Evolutionary conservation across 2,888 invertebrate species (phyloP), one percentile per base, ranked within the genome.

Genomic region (Anaspis maculata): DNA sequence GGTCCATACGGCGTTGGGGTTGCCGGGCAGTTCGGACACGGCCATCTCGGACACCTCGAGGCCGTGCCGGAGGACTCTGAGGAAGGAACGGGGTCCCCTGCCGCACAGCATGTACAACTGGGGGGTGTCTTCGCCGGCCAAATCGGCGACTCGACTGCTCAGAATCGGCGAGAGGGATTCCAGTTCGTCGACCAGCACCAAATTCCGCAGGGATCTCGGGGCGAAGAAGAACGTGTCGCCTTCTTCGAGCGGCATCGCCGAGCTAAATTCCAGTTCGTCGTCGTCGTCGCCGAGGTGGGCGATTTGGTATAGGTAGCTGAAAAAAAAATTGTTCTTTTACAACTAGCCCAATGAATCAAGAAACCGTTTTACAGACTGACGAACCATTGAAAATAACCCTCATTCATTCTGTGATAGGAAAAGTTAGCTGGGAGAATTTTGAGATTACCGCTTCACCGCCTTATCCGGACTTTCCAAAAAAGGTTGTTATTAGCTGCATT

Each of bases 11-110:
- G 97, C 97, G 70, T 96, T 98, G 2, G 98, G 98, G 59, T 94
- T 97, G 59, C 97, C 97, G n/a, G 98, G 98, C 48, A 98, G 70
- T 67, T 98, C 98, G 13, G 96, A 96, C 2, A 98, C 96, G 37
- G 98, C 98, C 98, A 99, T 98, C 69, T 99, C 98, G 0, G 95
- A 90, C 1, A 98, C 96, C 73, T 97, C 98, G 30, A 98, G 72
- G 51, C 98, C 98, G 66, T 98, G 98, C 13, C 98, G 75, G 6
- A 99, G 68, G 0, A 97, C 92, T 55, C 94, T 73, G 25, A 99
- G 64, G 0, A 95, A 85, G 0, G 97, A 97, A 25, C 97, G 74
- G 0, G 98, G 87, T 0, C 98, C 97, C 41, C 96, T 72, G 0
- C 98, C 98, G 68, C 97, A 97, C 2, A 94, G 76, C 57, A 95